Evolutionary conservation across 2,888 invertebrate genomes (phyloP).

Genomic region (Coronaproctus castanopsis): DNA sequence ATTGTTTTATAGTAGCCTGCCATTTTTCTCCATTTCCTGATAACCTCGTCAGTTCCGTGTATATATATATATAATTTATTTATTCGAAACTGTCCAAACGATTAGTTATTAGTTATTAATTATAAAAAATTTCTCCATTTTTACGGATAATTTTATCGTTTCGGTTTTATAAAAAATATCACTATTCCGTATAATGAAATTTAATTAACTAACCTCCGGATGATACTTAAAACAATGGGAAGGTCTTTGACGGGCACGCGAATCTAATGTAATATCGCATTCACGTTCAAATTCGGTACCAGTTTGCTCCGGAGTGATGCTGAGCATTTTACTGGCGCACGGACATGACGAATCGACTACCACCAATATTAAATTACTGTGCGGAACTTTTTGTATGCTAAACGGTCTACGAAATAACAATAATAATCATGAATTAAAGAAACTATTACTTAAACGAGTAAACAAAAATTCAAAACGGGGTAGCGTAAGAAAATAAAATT

Average conservation of each 20-base stretch:
- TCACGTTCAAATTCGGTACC: slow-evolving; percentile 25
- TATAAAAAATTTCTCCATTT: too few species aligned
- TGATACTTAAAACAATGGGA: slow-evolving; percentile 73
- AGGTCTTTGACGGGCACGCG: slow-evolving; percentile 49
- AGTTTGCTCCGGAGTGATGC: slow-evolving; percentile 43
- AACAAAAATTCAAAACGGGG: not conserved
- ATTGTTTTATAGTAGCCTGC: too few species aligned
- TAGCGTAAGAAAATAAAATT: not conserved
- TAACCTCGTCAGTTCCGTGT: too few species aligned
- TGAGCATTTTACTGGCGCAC: slow-evolving; percentile 67
- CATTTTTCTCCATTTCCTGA: too few species aligned
- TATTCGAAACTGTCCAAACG: too few species aligned
- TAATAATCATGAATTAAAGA: too few species aligned
- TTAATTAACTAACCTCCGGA: slow-evolving; percentile 37
- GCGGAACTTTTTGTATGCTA: slow-evolving; percentile 76
- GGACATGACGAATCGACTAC: slow-evolving; percentile 76
- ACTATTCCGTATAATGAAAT: too few species aligned
- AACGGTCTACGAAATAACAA: slow-evolving; percentile 42
- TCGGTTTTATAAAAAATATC: too few species aligned
- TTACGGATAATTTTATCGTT: too few species aligned
- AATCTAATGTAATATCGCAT: slow-evolving; percentile 24
- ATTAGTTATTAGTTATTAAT: too few species aligned
- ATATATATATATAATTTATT: too few species aligned
- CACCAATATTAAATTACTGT: slow-evolving; percentile 68
- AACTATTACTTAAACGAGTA: not conserved